Evolutionary conservation across 2,797 vertebrate genomes (phyloP).

Genomic region (Vespertilio murinus): DNA sequence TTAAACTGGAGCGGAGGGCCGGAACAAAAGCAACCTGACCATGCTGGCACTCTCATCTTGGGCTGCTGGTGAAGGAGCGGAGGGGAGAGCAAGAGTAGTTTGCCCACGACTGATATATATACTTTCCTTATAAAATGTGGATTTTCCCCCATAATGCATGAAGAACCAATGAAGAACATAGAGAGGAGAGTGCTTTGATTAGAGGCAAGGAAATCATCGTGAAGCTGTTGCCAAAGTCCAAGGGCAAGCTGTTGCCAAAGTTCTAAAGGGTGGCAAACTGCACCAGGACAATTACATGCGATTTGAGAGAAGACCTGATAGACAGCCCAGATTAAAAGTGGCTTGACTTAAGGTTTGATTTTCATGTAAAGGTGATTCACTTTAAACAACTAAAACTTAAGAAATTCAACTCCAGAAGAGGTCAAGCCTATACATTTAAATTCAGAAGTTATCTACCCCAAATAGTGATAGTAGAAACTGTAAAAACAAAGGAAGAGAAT

Average conservation of each 20-base stretch:
- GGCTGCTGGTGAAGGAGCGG: too few relatives aligned
- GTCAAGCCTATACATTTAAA: slow-evolving; percentile 1
- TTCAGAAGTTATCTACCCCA: not conserved
- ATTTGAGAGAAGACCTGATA: not conserved
- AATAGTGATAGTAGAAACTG: not conserved
- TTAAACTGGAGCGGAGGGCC: too few relatives aligned
- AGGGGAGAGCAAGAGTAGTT: too few relatives aligned
- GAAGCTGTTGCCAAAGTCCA: not conserved
- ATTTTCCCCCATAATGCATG: not conserved
- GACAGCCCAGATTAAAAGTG: not conserved
- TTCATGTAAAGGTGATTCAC: not conserved
- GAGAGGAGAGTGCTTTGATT: not conserved
- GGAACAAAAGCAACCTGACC: too few relatives aligned
- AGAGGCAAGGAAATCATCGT: not conserved
- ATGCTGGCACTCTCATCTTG: too few relatives aligned
- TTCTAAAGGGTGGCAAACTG: not conserved
- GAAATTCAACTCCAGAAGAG: not conserved
- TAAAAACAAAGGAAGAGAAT: slow-evolving; percentile 24
- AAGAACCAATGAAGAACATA: not conserved
- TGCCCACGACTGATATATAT: too few relatives aligned
- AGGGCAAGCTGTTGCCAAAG: not conserved
- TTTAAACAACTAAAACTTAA: slow-evolving; percentile 4
- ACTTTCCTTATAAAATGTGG: not conserved
- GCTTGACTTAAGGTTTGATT: not conserved
- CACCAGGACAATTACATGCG: not conserved